Base-by-base conservation (phyloP, 2,888 invertebrate genomes). In the Mythimna albipuncta region DNA sequence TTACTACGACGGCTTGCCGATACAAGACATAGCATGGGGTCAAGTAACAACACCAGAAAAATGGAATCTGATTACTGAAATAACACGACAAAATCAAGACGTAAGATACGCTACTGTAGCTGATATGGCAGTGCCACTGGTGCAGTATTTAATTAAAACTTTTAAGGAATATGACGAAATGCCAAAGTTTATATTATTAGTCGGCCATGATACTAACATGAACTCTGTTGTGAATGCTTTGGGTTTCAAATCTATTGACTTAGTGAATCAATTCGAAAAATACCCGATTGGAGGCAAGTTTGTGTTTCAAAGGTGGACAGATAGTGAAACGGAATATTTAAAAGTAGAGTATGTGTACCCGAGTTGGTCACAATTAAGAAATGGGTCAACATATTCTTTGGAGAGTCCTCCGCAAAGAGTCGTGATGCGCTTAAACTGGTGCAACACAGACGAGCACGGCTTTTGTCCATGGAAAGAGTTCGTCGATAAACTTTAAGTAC, bases 181-280 rank as follows among this genome's bases (percentile, higher is more conserved):
- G 64, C 73, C 81, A 6, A 85, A 80, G 62, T 38, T 86, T 9
- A 77, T 76, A 4, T 41, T 81, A 47, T 2, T 85, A 16, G 71
- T 83, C 6, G 81, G 81, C 4, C 85, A 86, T 63, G 86, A 86
- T 73, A 79, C 55, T 54, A 86, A 83, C 69, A 32, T 78, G 13
- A 81, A 79, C 44, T 10, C 69, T 10, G 35, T 86, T 59, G 13
- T 41, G 1, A 55, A 59, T 11, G 26, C 55, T 6, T 74, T 85
- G 58, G 73, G 71, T 11, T 83, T 85, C 59, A 59, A 77, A 59
- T 13, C 35, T 4, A 61, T 54, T 0, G 61, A 47, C 6, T 72
- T 85, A 41, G 81, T 79, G 4, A 52, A 82, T 73, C 81, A 85
- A 21, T 79, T 38, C 16, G 85, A 85, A 16, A 47, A 64, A 5